Conservation (phyloP, 2,888 invertebrate genomes). For the Hirtodrosophila histrioides region DNA sequence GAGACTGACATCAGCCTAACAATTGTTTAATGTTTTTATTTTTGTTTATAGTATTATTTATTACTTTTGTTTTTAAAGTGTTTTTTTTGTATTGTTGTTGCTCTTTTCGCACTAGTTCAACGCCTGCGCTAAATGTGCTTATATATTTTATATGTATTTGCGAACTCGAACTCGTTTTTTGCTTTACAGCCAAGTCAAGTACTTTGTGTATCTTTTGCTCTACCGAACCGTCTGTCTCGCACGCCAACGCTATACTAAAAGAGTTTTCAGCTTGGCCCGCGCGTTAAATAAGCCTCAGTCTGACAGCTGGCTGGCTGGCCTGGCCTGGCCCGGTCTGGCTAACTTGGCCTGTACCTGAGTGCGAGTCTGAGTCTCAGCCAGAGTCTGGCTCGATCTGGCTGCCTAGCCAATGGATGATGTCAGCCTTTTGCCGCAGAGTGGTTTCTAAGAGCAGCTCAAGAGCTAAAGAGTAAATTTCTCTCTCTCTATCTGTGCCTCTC, state of each 20-base stretch:
- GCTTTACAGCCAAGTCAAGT: conserved; percentile 44
- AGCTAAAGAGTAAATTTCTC: conserved; percentile 24
- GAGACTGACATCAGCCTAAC: conserved; percentile 67
- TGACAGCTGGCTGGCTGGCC: conserved; percentile 72
- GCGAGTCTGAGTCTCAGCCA: conserved; percentile 4
- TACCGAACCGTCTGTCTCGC: conserved; percentile 80
- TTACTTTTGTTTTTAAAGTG: conserved; percentile 52
- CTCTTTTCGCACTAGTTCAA: conserved; percentile 52
- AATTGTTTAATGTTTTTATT: conserved; percentile 52
- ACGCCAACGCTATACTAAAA: conserved; percentile 84
- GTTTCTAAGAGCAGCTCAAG: conserved; percentile 28
- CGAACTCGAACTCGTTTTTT: conserved; percentile 53
- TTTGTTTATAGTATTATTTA: conserved; percentile 36
- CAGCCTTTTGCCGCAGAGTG: conserved; percentile 49
- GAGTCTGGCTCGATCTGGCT: conserved; percentile 25
- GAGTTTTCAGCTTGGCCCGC: conserved; percentile 68
- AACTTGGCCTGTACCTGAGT: conserved; percentile 48
- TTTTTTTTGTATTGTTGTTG: conserved; percentile 22
- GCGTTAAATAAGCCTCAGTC: conserved; percentile 79
- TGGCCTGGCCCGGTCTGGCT: conserved; percentile 26
- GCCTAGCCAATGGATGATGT: conserved; percentile 71
- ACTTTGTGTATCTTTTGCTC: conserved; percentile 55
- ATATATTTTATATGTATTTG: conserved; percentile 49
- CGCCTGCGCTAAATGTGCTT: conserved; percentile 58
- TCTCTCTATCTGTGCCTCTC: conserved; percentile 13